Evolutionary conservation across 2,888 invertebrate genomes (phyloP), one percentile per base, ranked within the genome.

Genomic region (Limenitis camilla): DNA sequence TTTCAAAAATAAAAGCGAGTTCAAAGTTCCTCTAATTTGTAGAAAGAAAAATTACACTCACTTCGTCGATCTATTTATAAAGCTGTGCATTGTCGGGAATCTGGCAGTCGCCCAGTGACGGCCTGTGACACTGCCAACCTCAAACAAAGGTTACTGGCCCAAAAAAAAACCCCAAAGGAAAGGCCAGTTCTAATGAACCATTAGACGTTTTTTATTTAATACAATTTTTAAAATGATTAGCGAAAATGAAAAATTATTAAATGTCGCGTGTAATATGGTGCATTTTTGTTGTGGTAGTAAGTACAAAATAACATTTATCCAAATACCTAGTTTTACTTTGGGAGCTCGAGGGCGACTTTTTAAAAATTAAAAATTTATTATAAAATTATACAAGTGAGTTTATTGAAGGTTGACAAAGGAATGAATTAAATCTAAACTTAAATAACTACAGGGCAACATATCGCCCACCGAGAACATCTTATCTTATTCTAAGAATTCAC

Each of bases 41-140:
- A 51, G 66, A 65, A 72, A 67, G 64, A 80, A 73, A 79, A 78
- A 76, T 67, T 33, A 68, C 73, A 65, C 71, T 72, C 69, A 74
- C 66, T 75, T 78, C 70, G 69, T 67, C 62, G 62, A 66, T 59
- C 72, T 87, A 86, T 86, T 87, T 85, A 65, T 61, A 74, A n/a
- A n/a, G 79, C 69, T 63, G 62, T 71, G 77, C 78, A 87, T 85
- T 86, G 85, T 85, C 70, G 79, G 76, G 44, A 74, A 65, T 78
- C 74, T 87, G 86, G 86, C 86, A 82, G 53, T 52, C 58, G 64
- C 79, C 86, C 85, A 87, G 74, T 61, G 56, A 46, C 62, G 65
- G 61, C 65, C 69, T 74, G 79, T 77, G 82, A 81, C 81, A 82
- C 77, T 77, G 85, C 84, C 85, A 85, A 83, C 80, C 78, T 74